These are phyloP conservation scores for Ceratosolen solmsi DNA, from an alignment of 1,140 invertebrate species.

Conservation along the genomic window DNA sequence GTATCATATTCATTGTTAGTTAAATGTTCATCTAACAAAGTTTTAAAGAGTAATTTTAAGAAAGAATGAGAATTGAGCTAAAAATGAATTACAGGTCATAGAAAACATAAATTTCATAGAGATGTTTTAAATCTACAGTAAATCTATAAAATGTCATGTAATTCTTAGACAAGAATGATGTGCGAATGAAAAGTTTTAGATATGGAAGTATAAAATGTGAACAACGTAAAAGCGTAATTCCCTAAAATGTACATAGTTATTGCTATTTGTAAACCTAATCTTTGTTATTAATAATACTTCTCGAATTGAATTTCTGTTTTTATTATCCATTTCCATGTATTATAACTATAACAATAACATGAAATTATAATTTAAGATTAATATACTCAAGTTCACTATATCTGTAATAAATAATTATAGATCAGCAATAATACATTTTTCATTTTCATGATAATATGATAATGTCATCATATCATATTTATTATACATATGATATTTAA, in stretches of 20 bases:
- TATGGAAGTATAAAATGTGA: slow-evolving; percentile 26
- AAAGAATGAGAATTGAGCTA: slow-evolving; percentile 22
- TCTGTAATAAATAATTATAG: too few species aligned
- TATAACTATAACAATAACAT: too few species aligned
- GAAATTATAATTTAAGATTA: too few species aligned
- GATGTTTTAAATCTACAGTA: too few species aligned
- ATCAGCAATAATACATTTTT: too few species aligned
- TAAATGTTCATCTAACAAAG: slow-evolving; percentile 49
- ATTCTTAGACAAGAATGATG: slow-evolving; percentile 35
- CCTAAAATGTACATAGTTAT: slow-evolving; percentile 47
- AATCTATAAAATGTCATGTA: too few species aligned
- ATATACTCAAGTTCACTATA: too few species aligned
- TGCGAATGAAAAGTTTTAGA: not conserved
- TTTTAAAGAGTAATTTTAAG: slow-evolving; percentile 39
- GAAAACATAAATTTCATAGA: slow-evolving; percentile 33
- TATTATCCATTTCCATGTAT: not conserved
- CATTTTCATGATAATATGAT: too few species aligned
- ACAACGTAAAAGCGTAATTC: slow-evolving; percentile 33
- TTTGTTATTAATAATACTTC: slow-evolving; percentile 46
- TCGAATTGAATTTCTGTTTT: slow-evolving; percentile 24
- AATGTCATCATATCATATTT: too few species aligned
- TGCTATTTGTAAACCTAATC: slow-evolving; percentile 43
- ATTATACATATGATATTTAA: too few species aligned
- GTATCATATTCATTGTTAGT: slow-evolving; percentile 51
- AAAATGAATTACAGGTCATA: slow-evolving; percentile 27